Evolutionary conservation across 2,113 vertebrate species (phyloP), one percentile per base, ranked within the genome.

Genomic region (Pollachius pollachius): DNA sequence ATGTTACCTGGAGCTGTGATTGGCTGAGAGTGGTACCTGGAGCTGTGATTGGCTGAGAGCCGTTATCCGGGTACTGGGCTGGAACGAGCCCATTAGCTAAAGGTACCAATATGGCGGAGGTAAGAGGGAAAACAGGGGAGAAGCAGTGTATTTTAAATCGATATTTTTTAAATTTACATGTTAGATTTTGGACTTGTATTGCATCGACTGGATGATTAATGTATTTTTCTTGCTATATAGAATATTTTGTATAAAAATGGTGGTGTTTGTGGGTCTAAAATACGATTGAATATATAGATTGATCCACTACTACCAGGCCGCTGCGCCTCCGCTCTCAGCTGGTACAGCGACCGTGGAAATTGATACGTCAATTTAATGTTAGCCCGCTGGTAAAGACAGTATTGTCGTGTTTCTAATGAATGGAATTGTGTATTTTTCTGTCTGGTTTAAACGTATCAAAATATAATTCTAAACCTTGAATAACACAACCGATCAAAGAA

Each of bases 81-180:
- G 89, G 86, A 89, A 91, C 90, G 92, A 91, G 92, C 90, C 91
- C 91, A 95, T 94, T 91, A 94, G 93, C 92, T 90, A 92, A 95
- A 95, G 94, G 93, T 95, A 95, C 94, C 95, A 97, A 96, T 95
- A 97, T 97, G 95, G 95, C 96, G 96, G 95, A 98, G 96, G 96
- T 96, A 94, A 97, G 96, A 85, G 90, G 93, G 91, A 93, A 92
- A 95, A 95, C 90, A 86, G 92, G 93, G 90, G 75, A 93, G 90
- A 94, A 93, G 93, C 82, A 85, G 75, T 85, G 87, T 81, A 83
- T 91, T 85, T 90, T 84, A 90, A 90, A 90, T 90, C 84, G 82
- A 79, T 84, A 88, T 80, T 88, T 90, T 67, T 76, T 78, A 63
- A 68, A 61, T 52, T 74, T 77, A 15, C 72, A 64, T 54, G 17